Evolutionary conservation across 2,113 vertebrate genomes (phyloP).

Genomic region (Syngnathus scovelli): DNA sequence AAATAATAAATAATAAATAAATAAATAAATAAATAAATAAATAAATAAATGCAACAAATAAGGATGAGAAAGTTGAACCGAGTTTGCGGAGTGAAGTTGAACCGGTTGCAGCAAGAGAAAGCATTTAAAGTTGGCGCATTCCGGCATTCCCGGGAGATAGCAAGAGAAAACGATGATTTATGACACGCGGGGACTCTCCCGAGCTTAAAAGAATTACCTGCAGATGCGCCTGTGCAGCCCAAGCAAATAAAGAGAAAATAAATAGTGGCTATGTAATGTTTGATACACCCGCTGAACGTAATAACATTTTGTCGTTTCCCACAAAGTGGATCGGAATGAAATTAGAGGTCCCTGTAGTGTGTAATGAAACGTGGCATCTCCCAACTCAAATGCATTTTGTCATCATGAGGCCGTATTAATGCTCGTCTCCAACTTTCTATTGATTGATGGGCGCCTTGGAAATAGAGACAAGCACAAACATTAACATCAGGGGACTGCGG

Average conservation of each 20-base stretch:
- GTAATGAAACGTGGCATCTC: slow-evolving; percentile 69
- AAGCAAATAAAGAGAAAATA: slow-evolving; percentile 73
- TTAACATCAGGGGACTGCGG: slow-evolving; percentile 38
- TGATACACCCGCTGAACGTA: slow-evolving; percentile 69
- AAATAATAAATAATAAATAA: too few relatives aligned
- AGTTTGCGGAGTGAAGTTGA: slow-evolving; percentile 43
- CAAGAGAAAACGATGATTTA: slow-evolving; percentile 70
- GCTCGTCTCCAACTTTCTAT: slow-evolving; percentile 56
- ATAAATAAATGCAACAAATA: slow-evolving; percentile 5
- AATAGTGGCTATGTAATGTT: slow-evolving; percentile 71
- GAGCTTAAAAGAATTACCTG: slow-evolving; percentile 73
- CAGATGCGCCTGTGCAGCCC: slow-evolving; percentile 67
- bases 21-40: background rate
- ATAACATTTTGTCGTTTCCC: slow-evolving; percentile 73
- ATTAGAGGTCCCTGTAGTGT: slow-evolving; percentile 72
- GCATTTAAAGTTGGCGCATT: slow-evolving; percentile 52
- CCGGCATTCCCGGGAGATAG: slow-evolving; percentile 52
- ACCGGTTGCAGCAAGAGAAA: slow-evolving; percentile 31
- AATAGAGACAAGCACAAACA: slow-evolving; percentile 49
- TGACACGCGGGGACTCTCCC: slow-evolving; percentile 63
- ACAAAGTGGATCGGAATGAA: slow-evolving; percentile 76
- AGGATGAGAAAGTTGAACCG: slow-evolving; percentile 54
- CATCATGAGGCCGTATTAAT: slow-evolving; percentile 67
- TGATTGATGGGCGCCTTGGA: slow-evolving; percentile 51
- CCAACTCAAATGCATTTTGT: slow-evolving; percentile 67